These are phyloP conservation scores for Pandemis cinnamomeana DNA, from an alignment of 2,888 invertebrate species.

Conservation along the genomic window DNA sequence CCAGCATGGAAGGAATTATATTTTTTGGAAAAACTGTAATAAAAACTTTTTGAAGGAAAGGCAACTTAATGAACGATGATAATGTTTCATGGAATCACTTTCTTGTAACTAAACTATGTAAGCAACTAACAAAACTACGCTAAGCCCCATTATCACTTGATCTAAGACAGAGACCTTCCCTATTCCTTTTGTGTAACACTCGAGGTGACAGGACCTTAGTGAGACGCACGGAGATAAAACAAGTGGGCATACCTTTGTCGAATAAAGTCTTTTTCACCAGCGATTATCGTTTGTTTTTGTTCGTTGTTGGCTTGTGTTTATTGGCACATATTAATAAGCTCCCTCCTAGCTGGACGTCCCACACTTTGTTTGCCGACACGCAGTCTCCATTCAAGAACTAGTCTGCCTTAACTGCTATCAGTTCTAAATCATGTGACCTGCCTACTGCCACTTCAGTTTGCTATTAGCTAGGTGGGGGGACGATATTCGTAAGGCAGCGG, in stretches of 20 bases:
- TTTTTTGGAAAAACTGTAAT: too few species aligned
- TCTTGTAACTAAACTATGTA: not conserved
- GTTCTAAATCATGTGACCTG: too few species aligned
- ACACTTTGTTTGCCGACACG: too few species aligned
- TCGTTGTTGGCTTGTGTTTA: not conserved
- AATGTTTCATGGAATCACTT: not conserved
- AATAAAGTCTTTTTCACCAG: not conserved
- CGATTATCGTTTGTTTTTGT: not conserved
- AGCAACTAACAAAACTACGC: not conserved
- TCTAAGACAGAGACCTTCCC: not conserved
- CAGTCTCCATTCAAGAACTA: too few species aligned
- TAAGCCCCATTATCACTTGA: slow-evolving; percentile 1
- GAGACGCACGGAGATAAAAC: slow-evolving; percentile 36
- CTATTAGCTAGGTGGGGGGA: too few species aligned
- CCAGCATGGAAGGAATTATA: too few species aligned
- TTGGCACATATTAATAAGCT: not conserved
- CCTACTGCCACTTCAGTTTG: too few species aligned
- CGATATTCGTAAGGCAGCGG: too few species aligned
- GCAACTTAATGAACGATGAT: not conserved
- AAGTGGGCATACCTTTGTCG: not conserved
- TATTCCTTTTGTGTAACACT: slow-evolving; percentile 14
- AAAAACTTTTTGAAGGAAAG: too few species aligned
- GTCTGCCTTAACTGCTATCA: too few species aligned
- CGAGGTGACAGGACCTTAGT: slow-evolving; percentile 42
- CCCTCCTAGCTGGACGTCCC: too few species aligned